Percentiles rank a stretch among this genome's conserved stretches.
Evolutionary conservation across 1,140 invertebrate species (phyloP).

Genomic region (Spodoptera frugiperda): DNA sequence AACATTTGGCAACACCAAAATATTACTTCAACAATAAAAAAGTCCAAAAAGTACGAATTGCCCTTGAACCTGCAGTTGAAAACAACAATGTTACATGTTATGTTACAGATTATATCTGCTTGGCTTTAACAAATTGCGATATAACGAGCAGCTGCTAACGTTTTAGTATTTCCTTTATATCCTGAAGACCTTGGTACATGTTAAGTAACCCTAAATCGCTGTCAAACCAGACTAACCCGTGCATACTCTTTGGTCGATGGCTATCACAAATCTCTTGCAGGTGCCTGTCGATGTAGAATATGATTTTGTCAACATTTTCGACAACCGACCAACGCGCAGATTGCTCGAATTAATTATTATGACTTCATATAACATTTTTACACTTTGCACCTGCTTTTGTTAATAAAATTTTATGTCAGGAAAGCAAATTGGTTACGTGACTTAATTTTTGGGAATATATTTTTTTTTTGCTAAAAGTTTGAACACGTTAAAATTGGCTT

Average conservation of each 20-base stretch:
- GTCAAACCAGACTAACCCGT: conserved; percentile 28
- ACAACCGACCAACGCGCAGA: conserved; percentile 20
- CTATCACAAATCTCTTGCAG: conserved; percentile 37
- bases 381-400: conserved; percentile 32
- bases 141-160: conserved; percentile 15
- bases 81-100: conserved; percentile 9
- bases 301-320: conserved; percentile 47
- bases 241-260: not conserved
- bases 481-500: no score
- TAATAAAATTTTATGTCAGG: conserved; percentile 27
- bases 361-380: conserved; percentile 37
- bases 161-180: conserved; percentile 28
- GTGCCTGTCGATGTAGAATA: conserved; percentile 29
- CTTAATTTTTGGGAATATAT: not conserved
- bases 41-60: not conserved
- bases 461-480: not conserved
- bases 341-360: conserved; percentile 43
- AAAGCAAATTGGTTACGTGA: conserved; percentile 11
- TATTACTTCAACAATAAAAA: not conserved
- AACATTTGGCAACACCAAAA: no score
- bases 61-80: not conserved
- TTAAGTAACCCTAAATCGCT: conserved; percentile 27
- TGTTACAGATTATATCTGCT: conserved; percentile 15
- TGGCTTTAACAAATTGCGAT: conserved; percentile 5
- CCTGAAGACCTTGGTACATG: conserved; percentile 1